phyloP scores from a whole-genome alignment of 2,797 vertebrate species.

The Gymnoscopelus braueri region DNA sequence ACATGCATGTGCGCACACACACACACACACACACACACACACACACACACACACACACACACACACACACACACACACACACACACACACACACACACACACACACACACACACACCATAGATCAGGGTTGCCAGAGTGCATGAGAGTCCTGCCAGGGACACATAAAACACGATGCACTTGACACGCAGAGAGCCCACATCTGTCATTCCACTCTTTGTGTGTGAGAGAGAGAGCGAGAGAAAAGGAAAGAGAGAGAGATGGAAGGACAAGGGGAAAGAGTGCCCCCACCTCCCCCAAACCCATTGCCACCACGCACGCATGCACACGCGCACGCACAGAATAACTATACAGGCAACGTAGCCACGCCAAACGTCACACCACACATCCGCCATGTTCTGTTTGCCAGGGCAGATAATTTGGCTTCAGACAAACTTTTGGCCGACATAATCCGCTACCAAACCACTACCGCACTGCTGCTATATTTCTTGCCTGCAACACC shows the following conservation, averaged over 20 bases:
- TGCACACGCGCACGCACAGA: too few species aligned
- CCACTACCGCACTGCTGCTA: too few species aligned
- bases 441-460: too few species aligned
- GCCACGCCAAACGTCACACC: too few species aligned
- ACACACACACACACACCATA: not conserved
- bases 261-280: too few species aligned
- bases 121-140: not conserved
- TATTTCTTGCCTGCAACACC: too few species aligned
- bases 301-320: too few species aligned
- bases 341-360: too few species aligned
- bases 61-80: not conserved
- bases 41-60: not conserved
- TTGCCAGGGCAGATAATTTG: too few species aligned
- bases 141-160: not conserved
- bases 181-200: not conserved
- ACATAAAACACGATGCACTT: slow-evolving; percentile 3
- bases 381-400: too few species aligned
- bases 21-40: not conserved
- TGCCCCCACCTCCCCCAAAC: too few species aligned
- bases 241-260: not conserved
- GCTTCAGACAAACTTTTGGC: too few species aligned
- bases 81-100: not conserved
- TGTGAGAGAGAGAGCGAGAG: not conserved
- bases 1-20: not conserved
- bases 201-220: not conserved